These are phyloP conservation scores for Hydrotaea diabolus DNA, from an alignment of 2,888 invertebrate genomes.

Conservation along the genomic window DNA sequence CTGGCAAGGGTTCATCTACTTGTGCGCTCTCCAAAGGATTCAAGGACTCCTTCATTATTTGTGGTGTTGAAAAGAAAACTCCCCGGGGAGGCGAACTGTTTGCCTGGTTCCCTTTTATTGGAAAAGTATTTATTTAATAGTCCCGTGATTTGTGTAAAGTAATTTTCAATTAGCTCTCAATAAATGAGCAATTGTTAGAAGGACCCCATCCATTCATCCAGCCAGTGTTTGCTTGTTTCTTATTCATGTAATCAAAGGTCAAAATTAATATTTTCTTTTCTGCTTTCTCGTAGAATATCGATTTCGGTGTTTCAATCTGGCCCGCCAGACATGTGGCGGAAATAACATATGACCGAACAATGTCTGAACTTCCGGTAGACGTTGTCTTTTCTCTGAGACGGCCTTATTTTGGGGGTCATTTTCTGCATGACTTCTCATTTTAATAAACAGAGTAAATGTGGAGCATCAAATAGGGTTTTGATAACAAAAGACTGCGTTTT, in stretches of 20 bases:
- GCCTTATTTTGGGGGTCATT: constrained; percentile 51
- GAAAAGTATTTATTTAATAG: constrained; percentile 66
- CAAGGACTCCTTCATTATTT: constrained; percentile 48
- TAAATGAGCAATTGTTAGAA: constrained; percentile 79
- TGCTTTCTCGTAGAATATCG: constrained; percentile 13
- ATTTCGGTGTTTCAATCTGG: constrained; percentile 29
- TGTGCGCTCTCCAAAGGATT: not conserved
- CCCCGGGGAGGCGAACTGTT: constrained; percentile 64
- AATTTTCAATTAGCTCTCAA: constrained; percentile 79
- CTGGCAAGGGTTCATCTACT: constrained; percentile 9
- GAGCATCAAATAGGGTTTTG: constrained; percentile 8
- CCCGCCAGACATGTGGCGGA: constrained; percentile 39
- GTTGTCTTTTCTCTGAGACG: constrained; percentile 26
- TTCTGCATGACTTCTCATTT: constrained; percentile 38
- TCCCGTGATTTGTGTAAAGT: constrained; percentile 68
- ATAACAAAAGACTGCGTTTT: constrained; percentile 60
- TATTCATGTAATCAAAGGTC: constrained; percentile 20
- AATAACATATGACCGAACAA: constrained; percentile 48
- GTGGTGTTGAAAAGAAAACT: constrained; percentile 67
- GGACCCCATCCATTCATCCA: not conserved
- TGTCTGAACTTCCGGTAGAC: constrained; percentile 36
- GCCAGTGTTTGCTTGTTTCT: not conserved
- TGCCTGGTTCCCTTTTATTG: constrained; percentile 57
- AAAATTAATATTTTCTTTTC: constrained; percentile 30
- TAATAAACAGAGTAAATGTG: constrained; percentile 32